phyloP scores from a whole-genome alignment of 2,888 invertebrate species.

The Eucriotettix oculatus region DNA sequence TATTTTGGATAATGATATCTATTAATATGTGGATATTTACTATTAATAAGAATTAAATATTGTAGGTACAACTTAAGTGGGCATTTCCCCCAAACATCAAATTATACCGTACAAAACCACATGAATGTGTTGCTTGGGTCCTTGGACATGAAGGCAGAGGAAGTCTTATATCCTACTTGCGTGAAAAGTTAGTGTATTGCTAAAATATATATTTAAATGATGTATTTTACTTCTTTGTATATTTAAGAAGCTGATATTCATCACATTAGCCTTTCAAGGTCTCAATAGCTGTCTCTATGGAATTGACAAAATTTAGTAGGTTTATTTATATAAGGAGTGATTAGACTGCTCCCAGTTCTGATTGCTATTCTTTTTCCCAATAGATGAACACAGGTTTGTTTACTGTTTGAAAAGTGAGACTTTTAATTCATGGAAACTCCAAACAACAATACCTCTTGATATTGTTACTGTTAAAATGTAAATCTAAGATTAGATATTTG shows the following conservation, averaged over 20 bases:
- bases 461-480: too few species aligned
- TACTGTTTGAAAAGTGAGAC: too few species aligned
- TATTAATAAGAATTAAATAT: background rate
- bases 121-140: constrained; percentile 59
- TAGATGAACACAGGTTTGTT: too few species aligned
- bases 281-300: too few species aligned
- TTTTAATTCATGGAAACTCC: too few species aligned
- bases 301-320: too few species aligned
- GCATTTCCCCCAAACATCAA: constrained; percentile 40
- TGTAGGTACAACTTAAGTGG: constrained; percentile 43
- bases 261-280: background rate
- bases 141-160: constrained; percentile 77
- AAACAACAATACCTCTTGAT: too few species aligned
- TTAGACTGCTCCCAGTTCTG: too few species aligned
- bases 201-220: background rate
- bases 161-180: constrained; percentile 60
- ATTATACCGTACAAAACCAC: constrained; percentile 58
- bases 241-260: background rate
- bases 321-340: too few species aligned
- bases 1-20: background rate
- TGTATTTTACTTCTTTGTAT: background rate
- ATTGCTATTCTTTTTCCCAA: too few species aligned
- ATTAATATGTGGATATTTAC: background rate
- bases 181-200: constrained; percentile 22
- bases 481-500: too few species aligned